Conservation (phyloP, 2,797 vertebrate species). For the Natrix natrix region DNA sequence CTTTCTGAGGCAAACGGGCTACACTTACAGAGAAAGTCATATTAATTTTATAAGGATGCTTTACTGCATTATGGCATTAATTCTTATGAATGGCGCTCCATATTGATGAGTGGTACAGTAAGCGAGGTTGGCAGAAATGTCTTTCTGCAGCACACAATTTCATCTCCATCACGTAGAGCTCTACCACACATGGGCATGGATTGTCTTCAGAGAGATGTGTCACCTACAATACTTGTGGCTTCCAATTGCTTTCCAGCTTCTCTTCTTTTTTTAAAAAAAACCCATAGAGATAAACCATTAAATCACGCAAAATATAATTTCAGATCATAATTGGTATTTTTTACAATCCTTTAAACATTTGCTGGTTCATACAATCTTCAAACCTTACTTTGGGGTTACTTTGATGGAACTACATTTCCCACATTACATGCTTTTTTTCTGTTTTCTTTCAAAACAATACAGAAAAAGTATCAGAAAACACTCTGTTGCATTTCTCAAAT, state of each 20-base stretch:
- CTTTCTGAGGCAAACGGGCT: conserved; percentile 32
- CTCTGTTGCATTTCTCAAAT: neutral
- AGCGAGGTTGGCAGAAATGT: conserved; percentile 30
- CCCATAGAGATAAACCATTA: neutral
- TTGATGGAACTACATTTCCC: neutral
- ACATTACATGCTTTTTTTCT: too few relatives aligned
- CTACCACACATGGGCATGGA: neutral
- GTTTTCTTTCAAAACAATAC: neutral
- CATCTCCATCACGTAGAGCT: neutral
- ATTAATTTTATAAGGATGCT: conserved; percentile 35
- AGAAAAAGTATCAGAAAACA: neutral
- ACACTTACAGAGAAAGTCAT: conserved; percentile 37
- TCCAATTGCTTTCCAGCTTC: neutral
- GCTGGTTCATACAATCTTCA: neutral
- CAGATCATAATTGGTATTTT: neutral
- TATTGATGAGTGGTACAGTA: conserved; percentile 32
- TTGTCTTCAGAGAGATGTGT: conserved; percentile 20
- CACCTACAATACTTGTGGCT: neutral
- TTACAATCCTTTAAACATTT: neutral
- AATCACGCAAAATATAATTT: neutral
- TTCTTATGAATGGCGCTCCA: conserved; percentile 37
- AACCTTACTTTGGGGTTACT: neutral
- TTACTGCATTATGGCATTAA: conserved; percentile 34
- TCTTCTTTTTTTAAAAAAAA: neutral
- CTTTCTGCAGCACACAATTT: neutral